Base-by-base conservation (phyloP, 1,140 invertebrate genomes). In the Drosophila simulans region DNA sequence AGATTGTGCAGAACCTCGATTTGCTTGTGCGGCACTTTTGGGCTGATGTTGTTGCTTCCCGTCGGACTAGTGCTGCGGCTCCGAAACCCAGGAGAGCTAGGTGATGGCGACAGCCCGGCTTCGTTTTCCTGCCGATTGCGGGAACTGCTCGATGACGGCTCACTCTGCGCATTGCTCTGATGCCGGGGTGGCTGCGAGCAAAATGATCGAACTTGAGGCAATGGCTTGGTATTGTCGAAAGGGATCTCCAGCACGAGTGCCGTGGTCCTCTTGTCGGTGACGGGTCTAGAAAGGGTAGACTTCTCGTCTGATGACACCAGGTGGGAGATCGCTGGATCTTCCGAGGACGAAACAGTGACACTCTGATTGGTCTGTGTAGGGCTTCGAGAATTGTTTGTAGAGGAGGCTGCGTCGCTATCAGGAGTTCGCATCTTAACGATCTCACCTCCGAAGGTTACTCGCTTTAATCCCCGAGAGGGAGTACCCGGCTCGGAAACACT, bases 391-490 rank as follows among this genome's bases (percentile, higher is more conserved):
- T 89, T 64, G 45, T 74, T 80, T 2, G 74, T 60, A 4, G 72
- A 71, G 15, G 75, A 69, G 43, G 76, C 93, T 80, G 77, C 94
- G 76, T 97, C 96, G 81, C 96, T 96, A 71, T 97, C 96, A 1
- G 96, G 96, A 12, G 96, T 97, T 52, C 96, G 93, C 80, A 97
- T 93, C 93, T 97, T 97, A 0, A 97, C 95, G 49, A 96, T 94
- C 93, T 97, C 96, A 8, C 96, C 96, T 1, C 96, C 96, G 81
- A 97, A 97, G 31, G 96, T 94, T 1, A 97, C 96, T 78, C 95
- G 94, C 85, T 95, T 94, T 0, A 93, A 91, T 1, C 93, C 93
- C 20, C 92, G 82, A 10, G 94, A 93, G 0, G 93, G 93, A 20
- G 93, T 91, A 40, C 34, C 69, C 0, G 65, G 69, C 11, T 51